Evolutionary conservation across 2,797 vertebrate genomes (phyloP), one percentile per base, ranked within the genome.

Genomic region (Hyperoplus lanceolatus): DNA sequence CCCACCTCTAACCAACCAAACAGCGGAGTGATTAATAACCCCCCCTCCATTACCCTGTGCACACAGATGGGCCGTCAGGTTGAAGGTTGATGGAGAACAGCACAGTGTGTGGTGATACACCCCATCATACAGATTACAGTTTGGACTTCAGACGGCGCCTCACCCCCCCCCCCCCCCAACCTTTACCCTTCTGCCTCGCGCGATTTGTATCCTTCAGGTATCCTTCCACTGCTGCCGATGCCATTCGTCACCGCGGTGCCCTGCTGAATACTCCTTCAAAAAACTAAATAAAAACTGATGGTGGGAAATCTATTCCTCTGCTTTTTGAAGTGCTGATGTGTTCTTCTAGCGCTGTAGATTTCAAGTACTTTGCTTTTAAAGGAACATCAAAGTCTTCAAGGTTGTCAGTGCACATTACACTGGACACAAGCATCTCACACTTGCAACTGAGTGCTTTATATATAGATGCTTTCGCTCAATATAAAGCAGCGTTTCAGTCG

Each of bases 51-150:
- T 95, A 93, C 87, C 92, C 89, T 92, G 88, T 90, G 85, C 90
- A 91, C 89, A 92, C 91, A 93, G 89, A 94, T 84, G 90, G 91
- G 89, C 89, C 77, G 75, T 89, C 89, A 90, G 93, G 91, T 92
- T 94, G 93, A 94, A 95, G 94, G 93, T 92, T 93, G 94, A 94
- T 84, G 83, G 91, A 92, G 90, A 93, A 88, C 89, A 91, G 87
- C 81, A 48, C 77, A 18, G 80, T 70, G 86, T 90, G 91, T 74
- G 90, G 90, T 84, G 83, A 83, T 84, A 89, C 87, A 83, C 81
- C 78, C 80, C 85, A 73, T 92, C 93, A 90, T 85, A 90, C 87
- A 87, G 88, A 93, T 92, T 86, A 91, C 73, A 86, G 59, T 88
- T 83, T 29, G 71, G 87, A 87, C 85, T 87, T 87, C 65, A 90